phyloP scores from a whole-genome alignment of 2,888 invertebrate genomes.

The Nudaria mundana region DNA sequence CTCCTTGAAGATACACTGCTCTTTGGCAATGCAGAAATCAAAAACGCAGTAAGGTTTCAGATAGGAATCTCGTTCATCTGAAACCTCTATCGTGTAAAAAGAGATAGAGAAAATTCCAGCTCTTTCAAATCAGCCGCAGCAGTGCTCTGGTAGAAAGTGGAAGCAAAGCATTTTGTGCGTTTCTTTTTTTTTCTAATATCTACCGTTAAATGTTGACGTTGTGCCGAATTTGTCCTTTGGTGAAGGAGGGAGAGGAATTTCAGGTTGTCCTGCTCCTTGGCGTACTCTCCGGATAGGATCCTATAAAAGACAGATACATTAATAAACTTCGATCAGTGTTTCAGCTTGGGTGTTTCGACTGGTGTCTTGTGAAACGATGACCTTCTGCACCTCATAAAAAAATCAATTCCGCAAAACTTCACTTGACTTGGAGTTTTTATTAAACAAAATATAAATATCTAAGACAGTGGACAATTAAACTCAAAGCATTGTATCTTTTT shows the following conservation, averaged over 20 bases:
- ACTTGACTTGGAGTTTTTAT: too few relatives aligned
- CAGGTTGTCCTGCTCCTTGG: neutral
- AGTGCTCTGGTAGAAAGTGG: neutral
- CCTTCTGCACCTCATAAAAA: too few relatives aligned
- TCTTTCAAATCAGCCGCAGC: neutral
- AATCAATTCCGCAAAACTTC: too few relatives aligned
- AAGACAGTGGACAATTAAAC: too few relatives aligned
- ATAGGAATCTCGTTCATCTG: too few relatives aligned
- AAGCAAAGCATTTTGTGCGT: conserved; percentile 1
- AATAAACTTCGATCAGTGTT: neutral
- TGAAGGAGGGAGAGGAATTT: neutral
- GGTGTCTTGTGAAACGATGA: too few relatives aligned
- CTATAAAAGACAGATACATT: conserved; percentile 10
- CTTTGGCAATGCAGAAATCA: too few relatives aligned
- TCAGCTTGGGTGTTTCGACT: neutral
- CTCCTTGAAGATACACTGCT: too few relatives aligned
- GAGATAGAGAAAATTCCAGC: neutral
- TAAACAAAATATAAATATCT: too few relatives aligned
- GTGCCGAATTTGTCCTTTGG: neutral
- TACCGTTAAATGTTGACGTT: neutral
- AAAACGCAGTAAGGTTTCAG: too few relatives aligned
- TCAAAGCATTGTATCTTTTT: too few relatives aligned
- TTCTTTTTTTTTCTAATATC: neutral
- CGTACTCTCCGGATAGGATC: neutral
- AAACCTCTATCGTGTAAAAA: too few relatives aligned